Evolutionary conservation across 2,113 vertebrate genomes (phyloP).

Genomic region (Cyanistes caeruleus): DNA sequence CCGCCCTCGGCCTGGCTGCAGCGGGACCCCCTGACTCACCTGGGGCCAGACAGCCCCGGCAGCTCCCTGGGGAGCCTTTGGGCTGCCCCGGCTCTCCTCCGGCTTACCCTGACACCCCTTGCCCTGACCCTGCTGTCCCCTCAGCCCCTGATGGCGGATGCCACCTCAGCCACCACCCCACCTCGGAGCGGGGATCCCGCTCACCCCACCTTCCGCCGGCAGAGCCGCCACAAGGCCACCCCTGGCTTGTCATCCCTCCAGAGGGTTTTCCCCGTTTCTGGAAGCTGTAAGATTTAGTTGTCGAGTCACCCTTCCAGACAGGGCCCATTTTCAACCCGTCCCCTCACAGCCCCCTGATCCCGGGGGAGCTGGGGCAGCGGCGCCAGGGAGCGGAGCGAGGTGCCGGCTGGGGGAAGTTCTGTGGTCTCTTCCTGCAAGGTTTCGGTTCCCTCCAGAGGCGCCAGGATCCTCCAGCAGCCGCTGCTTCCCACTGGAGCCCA

Average conservation of each 20-base stretch:
- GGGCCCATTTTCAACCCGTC: neutral
- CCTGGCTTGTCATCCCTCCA: accelerated
- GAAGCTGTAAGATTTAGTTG: neutral
- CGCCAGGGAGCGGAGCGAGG: neutral
- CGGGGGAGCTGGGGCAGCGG: neutral
- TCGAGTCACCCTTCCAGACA: neutral
- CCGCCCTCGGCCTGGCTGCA: neutral
- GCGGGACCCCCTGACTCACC: neutral
- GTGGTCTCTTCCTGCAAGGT: neutral
- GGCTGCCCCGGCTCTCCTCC: neutral
- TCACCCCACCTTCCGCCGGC: neutral
- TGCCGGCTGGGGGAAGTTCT: neutral
- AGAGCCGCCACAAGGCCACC: neutral
- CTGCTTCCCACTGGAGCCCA: neutral
- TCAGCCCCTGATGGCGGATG: accelerated
- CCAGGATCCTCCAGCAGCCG: neutral
- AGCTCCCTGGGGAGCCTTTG: neutral
- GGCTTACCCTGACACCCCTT: neutral
- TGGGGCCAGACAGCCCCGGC: neutral
- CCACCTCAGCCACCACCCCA: neutral
- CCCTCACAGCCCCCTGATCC: neutral
- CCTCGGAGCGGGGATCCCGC: neutral
- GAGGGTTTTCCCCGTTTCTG: accelerated
- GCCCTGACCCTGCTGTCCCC: neutral
- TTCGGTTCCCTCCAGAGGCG: neutral